Evolutionary conservation across 2,113 vertebrate genomes (phyloP).

Genomic region (Megaceryle maxima): DNA sequence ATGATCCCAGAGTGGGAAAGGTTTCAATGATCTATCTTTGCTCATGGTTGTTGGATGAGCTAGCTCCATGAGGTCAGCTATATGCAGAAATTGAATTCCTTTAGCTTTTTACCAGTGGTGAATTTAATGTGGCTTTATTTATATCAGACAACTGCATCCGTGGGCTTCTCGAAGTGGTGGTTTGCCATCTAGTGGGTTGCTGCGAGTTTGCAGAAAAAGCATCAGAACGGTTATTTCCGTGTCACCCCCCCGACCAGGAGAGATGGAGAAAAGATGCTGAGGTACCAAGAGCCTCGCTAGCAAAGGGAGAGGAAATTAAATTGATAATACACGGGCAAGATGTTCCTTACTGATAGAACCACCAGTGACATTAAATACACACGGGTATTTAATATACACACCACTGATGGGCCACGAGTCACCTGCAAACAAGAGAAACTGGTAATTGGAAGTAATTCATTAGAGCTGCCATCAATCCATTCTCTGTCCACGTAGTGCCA

Average conservation of each 20-base stretch:
- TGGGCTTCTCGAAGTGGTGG: background rate
- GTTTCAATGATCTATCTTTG: too few relatives aligned
- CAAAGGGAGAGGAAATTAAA: background rate
- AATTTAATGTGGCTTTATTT: too few relatives aligned
- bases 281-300: background rate
- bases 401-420: background rate
- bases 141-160: too few relatives aligned
- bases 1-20: too few relatives aligned
- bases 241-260: rapidly evolving
- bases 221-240: rapidly evolving
- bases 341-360: background rate
- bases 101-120: too few relatives aligned
- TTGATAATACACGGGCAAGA: rapidly evolving
- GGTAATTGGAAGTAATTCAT: background rate
- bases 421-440: background rate
- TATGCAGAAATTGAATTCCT: too few relatives aligned
- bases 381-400: background rate
- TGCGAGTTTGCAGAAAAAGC: background rate
- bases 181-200: slow-evolving; percentile 55
- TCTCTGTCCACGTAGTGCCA: background rate
- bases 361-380: background rate
- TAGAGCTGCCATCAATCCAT: background rate
- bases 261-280: background rate
- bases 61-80: too few relatives aligned
- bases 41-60: too few relatives aligned